phyloP scores from a whole-genome alignment of 2,888 invertebrate genomes.

The Apotomis capreana region DNA sequence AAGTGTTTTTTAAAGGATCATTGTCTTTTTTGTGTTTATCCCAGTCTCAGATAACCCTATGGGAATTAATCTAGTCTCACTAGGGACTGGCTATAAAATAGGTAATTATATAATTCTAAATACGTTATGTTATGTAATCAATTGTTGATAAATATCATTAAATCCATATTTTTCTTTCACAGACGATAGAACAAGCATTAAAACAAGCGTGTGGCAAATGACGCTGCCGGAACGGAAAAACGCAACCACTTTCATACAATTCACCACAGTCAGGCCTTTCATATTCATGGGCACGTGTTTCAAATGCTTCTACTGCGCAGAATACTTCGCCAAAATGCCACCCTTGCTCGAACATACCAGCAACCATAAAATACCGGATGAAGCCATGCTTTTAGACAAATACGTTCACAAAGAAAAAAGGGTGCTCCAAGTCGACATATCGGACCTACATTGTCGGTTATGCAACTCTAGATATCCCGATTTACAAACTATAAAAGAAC shows the following conservation, averaged over 20 bases:
- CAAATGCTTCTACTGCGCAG: constrained; percentile 64
- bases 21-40: background rate
- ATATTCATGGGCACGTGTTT: constrained; percentile 64
- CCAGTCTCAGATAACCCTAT: background rate
- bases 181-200: constrained; percentile 44
- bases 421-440: constrained; percentile 62
- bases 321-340: constrained; percentile 56
- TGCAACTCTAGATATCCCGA: constrained; percentile 51
- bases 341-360: constrained; percentile 57
- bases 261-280: constrained; percentile 64
- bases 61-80: background rate
- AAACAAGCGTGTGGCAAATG: constrained; percentile 66
- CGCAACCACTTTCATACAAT: constrained; percentile 59
- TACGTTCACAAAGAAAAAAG: constrained; percentile 58
- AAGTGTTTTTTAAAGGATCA: background rate
- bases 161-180: constrained; percentile 46
- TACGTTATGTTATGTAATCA: background rate
- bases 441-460: constrained; percentile 57
- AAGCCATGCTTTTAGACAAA: constrained; percentile 51
- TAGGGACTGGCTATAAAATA: constrained; percentile 3
- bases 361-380: constrained; percentile 50
- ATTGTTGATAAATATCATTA: constrained; percentile 2
- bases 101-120: constrained; percentile 10
- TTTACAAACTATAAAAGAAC: constrained; percentile 53
- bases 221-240: constrained; percentile 61